Evolutionary conservation across 1,140 invertebrate genomes (phyloP), one percentile per base, ranked within the genome.

Genomic region (Bathynomus jamesi): DNA sequence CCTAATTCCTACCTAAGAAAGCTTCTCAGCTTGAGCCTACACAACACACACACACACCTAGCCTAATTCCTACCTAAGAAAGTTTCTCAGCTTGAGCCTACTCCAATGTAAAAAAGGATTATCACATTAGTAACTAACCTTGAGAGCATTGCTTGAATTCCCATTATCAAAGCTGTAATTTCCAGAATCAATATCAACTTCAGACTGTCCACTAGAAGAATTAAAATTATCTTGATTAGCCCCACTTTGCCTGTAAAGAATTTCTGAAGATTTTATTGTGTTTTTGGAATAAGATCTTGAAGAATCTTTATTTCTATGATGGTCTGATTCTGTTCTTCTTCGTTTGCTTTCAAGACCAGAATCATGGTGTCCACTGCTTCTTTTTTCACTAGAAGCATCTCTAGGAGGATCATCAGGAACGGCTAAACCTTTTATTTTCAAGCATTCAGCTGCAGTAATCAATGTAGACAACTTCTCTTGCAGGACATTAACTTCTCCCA

Each of bases 381-480:
- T 69, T 30, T 67, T 67, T 24, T 67, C 65, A 27, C 30, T 30
- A 28, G 28, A 46, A 46, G 25, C 60, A 11, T 69, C 40, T 8
- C 28, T 61, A 4, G 67, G 67, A 11, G 60, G 46, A 61, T 31
- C 61, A 28, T 69, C 67, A 28, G 67, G 46, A 8, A 69, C 67
- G 28, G 67, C 67, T n/a, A 69, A 28, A 28, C 67, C 67, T 61
- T 69, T 69, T 21, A 69, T 69, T 69, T 69, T 69, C 17, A 69
- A 46, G 61, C 67, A 69, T 61, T 69, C 67, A 17, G 67, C 67
- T 25, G 67, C 67, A 29, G 60, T 69, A 13, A 69, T 69, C 61
- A 69, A 69, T 28, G 31, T 69, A 53, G 67, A 69, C 24, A 69
- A 29, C 28, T 69, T 61, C 13, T 69, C 67, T 61, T 69, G 67